Base-by-base conservation (phyloP, 2,797 vertebrate genomes). In the Tiaroga cobitis region DNA sequence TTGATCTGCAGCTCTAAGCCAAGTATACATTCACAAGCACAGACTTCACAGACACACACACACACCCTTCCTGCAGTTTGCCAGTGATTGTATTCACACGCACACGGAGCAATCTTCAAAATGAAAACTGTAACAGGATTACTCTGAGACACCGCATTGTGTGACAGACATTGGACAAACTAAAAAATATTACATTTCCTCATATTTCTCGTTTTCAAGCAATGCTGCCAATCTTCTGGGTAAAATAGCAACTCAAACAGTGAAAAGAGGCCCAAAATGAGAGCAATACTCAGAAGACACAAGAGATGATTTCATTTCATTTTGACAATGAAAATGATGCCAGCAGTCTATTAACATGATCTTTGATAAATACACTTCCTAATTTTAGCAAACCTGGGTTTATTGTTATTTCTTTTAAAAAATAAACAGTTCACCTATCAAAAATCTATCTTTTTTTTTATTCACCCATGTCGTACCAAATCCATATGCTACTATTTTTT, bases 1-100 rank as follows among this genome's bases (percentile, higher is more conserved):
- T 85, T 90, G 86, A 89, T 89, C 86, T 51, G 37, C 80, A 70
- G 88, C 84, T 86, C 82, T 85, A 83, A 85, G 89, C 86, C 75
- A 86, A 80, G 85, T 83, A 63, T 81, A 87, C 73, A 88, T 67
- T 51, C 81, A 76, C 83, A 89, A 63, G 77, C 73, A 54, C 70
- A 74, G 80, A 70, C 81, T 63, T 63, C 61, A 43, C 81, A 4
- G 32, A 78, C 82, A 78, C 61, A 43, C 19, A 46, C 41, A 37
- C 63, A 79, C 74, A 63, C 72, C 5, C 61, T 85, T 84, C 83
- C 76, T 80, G 83, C n/a, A 76, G 75, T 78, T 61, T 49, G 29
- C 51, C 80, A 72, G 26, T 78, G 83, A 80, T 73, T 73, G 69
- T 67, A 80, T 81, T 80, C 78, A 56, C 68, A 85, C n/a, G 68